A percentile compares a stretch with the other conserved stretches of the same genome.
Conservation (phyloP, 2,888 invertebrate genomes). For the Hyalella azteca region DNA sequence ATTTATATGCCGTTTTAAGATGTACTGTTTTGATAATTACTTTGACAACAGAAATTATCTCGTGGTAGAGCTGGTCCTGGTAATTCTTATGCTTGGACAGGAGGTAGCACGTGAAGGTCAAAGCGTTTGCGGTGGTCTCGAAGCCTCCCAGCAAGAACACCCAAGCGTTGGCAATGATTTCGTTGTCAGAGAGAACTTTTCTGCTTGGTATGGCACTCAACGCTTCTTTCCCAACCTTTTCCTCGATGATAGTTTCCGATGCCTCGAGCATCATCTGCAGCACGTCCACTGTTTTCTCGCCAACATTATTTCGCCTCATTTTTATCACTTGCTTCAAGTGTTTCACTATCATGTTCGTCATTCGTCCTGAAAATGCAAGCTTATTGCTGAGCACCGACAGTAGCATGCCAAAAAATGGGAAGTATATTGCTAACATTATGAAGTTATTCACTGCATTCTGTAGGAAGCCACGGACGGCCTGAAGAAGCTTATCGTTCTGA, state of each 20-base stretch:
- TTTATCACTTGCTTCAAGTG: conserved; percentile 61
- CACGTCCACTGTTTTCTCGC: conserved; percentile 61
- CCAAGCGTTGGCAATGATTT: conserved; percentile 64
- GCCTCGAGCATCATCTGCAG: conserved; percentile 65
- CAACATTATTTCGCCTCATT: conserved; percentile 57
- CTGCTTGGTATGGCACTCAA: neutral
- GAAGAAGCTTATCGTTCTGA: conserved; percentile 63
- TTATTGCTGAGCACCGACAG: conserved; percentile 60
- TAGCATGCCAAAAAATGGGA: conserved; percentile 60
- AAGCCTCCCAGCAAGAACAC: conserved; percentile 67
- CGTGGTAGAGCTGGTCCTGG: conserved; percentile 57
- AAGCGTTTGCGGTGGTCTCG: conserved; percentile 67
- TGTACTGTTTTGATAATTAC: too few relatives aligned
- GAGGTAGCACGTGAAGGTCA: conserved; percentile 63
- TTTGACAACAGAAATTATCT: conserved; percentile 46
- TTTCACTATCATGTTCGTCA: conserved; percentile 61
- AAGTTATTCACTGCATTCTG: conserved; percentile 60
- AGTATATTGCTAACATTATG: conserved; percentile 60
- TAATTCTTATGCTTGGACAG: conserved; percentile 58
- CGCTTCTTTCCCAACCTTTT: neutral
- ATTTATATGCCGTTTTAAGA: too few relatives aligned
- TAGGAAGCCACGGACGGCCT: conserved; percentile 61
- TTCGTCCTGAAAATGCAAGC: conserved; percentile 61
- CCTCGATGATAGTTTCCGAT: conserved; percentile 49
- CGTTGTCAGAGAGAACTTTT: conserved; percentile 60